Evolutionary conservation across 2,113 vertebrate species (phyloP).

Genomic region (Eclectus roratus): DNA sequence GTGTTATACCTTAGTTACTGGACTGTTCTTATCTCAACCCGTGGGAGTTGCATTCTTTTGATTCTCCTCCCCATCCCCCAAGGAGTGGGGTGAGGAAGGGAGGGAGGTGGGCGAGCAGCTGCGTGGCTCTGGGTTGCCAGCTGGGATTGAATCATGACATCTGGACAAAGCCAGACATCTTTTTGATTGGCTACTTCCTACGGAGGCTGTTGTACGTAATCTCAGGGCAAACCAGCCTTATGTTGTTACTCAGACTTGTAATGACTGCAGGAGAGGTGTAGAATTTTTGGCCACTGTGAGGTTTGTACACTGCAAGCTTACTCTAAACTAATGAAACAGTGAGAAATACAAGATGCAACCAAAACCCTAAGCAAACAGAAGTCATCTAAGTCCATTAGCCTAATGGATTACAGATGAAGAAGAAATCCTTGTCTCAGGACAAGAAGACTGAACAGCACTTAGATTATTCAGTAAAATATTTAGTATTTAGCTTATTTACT

Average conservation of each 20-base stretch:
- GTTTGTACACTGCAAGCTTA: neutral
- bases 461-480: conserved; percentile 1
- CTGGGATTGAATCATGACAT: too few relatives aligned
- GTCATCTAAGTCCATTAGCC: neutral
- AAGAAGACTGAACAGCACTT: neutral
- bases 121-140: too few relatives aligned
- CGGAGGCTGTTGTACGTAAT: neutral
- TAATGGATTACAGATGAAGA: neutral
- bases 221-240: neutral
- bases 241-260: neutral
- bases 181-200: neutral
- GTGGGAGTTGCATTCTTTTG: too few relatives aligned
- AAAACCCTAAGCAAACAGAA: neutral
- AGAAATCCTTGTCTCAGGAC: neutral
- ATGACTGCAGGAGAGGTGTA: neutral
- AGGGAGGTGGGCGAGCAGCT: too few relatives aligned
- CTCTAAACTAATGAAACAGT: neutral
- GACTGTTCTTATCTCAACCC: too few relatives aligned
- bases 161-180: neutral
- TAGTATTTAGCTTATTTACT: neutral
- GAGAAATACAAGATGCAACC: neutral
- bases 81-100: too few relatives aligned
- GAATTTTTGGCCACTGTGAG: neutral
- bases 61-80: too few relatives aligned
- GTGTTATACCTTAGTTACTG: too few relatives aligned